A percentile compares a stretch with the other conserved stretches of the same genome.
Conservation (phyloP, 2,888 invertebrate species). For the Hemicrepidius hirtus region DNA sequence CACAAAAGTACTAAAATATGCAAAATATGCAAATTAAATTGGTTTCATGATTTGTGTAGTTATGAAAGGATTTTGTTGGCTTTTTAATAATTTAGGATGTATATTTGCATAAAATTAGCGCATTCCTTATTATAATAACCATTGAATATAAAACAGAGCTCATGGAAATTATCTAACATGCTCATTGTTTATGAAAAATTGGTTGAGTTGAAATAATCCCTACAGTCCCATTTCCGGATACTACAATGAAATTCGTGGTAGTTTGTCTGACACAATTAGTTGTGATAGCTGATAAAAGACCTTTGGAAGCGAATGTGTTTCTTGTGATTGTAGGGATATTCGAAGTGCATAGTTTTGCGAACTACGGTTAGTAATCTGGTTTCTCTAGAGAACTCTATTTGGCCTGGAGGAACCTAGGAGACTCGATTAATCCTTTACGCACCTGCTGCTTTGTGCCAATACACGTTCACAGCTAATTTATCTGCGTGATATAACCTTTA, state of each 20-base stretch:
- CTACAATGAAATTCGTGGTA: not conserved
- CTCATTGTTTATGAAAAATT: not conserved
- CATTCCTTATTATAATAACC: not conserved
- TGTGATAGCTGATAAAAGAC: slow-evolving; percentile 11
- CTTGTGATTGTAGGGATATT: slow-evolving; percentile 23
- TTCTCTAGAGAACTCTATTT: slow-evolving; percentile 38
- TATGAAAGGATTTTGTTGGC: not conserved
- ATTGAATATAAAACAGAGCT: not conserved
- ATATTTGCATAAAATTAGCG: slow-evolving; percentile 4
- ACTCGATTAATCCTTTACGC: slow-evolving; percentile 41
- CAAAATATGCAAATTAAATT: too few species aligned
- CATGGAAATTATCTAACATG: slow-evolving; percentile 4
- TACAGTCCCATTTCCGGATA: not conserved
- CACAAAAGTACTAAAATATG: too few species aligned
- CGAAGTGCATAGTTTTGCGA: slow-evolving; percentile 35
- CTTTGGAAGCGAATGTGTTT: slow-evolving; percentile 14
- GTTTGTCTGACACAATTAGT: slow-evolving; percentile 1
- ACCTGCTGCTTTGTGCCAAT: slow-evolving; percentile 37
- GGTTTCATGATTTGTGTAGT: too few species aligned
- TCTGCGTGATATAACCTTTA: slow-evolving; percentile 35
- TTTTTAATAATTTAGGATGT: not conserved
- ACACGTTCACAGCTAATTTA: slow-evolving; percentile 43
- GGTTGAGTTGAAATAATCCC: not conserved
- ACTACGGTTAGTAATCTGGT: slow-evolving; percentile 33
- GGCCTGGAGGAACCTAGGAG: slow-evolving; percentile 39